These are phyloP conservation scores for Tachypleus tridentatus DNA, from an alignment of 1,140 invertebrate species.

Conservation along the genomic window DNA sequence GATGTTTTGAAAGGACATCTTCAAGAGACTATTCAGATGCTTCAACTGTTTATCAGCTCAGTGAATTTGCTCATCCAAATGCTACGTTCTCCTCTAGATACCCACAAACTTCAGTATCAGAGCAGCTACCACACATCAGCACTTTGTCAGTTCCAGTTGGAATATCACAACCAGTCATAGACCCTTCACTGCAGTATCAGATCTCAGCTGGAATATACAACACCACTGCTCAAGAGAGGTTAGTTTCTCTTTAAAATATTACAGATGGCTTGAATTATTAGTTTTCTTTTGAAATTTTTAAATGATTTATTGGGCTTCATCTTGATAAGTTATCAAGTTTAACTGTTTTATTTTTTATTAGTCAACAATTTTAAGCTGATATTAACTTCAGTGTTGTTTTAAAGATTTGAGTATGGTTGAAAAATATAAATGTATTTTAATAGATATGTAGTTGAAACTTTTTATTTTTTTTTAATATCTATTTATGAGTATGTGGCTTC, in stretches of 20 bases:
- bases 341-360: no score
- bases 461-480: no score
- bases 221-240: slow-evolving; percentile 51
- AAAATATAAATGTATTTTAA: not conserved
- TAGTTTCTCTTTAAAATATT: no score
- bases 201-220: slow-evolving; percentile 35
- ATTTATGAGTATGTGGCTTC: no score
- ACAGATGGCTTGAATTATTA: no score
- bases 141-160: slow-evolving; percentile 43
- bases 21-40: slow-evolving; percentile 69
- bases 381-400: no score
- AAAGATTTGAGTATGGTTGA: no score
- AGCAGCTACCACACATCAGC: slow-evolving; percentile 21
- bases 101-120: slow-evolving; percentile 12
- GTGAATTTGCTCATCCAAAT: slow-evolving; percentile 75
- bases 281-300: no score
- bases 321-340: no score
- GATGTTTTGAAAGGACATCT: slow-evolving; percentile 49
- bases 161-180: slow-evolving; percentile 53
- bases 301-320: no score
- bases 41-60: slow-evolving; percentile 72
- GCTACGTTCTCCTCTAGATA: slow-evolving; percentile 58
- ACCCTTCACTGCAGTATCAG: slow-evolving; percentile 40
- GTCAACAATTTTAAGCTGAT: no score
- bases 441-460: no score